These are phyloP conservation scores for Oscheius myriophilus DNA, from an alignment of 2,888 invertebrate species.

Conservation along the genomic window DNA sequence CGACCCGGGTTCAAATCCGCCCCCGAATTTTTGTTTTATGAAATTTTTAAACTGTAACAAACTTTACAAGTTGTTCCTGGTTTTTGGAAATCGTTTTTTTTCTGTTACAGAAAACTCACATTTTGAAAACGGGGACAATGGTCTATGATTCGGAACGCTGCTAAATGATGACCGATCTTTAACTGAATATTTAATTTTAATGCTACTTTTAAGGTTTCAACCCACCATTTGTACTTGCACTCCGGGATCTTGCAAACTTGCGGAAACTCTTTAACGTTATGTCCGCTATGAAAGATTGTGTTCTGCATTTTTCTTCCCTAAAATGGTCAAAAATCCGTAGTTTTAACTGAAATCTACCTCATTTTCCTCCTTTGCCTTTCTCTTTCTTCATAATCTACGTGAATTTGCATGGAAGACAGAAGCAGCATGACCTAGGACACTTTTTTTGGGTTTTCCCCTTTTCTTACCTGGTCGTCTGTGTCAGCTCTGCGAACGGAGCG, in stretches of 20 bases:
- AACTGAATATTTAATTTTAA: too few species aligned
- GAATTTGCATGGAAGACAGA: conserved; percentile 29
- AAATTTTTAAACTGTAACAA: too few species aligned
- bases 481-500: conserved; percentile 23
- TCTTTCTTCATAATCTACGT: conserved; percentile 28
- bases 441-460: too few species aligned
- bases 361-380: conserved; percentile 25
- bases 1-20: too few species aligned
- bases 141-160: conserved; percentile 14
- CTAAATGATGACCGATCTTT: conserved; percentile 24
- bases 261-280: conserved; percentile 11
- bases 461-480: conserved; percentile 28
- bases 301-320: conserved; percentile 28
- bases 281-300: conserved; percentile 17
- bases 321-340: not conserved
- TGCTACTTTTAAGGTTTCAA: too few species aligned
- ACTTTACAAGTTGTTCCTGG: not conserved
- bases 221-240: conserved; percentile 5
- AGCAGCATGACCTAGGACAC: conserved; percentile 23
- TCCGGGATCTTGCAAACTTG: conserved; percentile 10
- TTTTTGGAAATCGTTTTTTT: not conserved
- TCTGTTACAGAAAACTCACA: not conserved
- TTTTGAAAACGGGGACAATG: conserved; percentile 12
- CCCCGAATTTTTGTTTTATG: too few species aligned
- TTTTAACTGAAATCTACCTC: conserved; percentile 5